phyloP scores from a whole-genome alignment of 2,797 vertebrate genomes.

The Corythornis leucogaster region DNA sequence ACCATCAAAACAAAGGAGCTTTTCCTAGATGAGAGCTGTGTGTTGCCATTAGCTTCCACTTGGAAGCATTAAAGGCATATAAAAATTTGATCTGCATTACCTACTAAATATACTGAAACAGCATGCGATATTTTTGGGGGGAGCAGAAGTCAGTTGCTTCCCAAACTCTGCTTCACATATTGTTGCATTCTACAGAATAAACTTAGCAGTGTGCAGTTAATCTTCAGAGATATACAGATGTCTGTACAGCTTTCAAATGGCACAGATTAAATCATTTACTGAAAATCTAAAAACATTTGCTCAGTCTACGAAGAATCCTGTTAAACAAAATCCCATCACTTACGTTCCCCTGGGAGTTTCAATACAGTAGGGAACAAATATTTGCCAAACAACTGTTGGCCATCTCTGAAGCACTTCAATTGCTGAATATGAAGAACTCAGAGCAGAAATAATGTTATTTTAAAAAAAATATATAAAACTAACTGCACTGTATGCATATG shows the following conservation, averaged over 20 bases:
- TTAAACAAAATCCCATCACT: background rate
- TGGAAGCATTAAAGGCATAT: background rate
- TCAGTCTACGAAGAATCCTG: background rate
- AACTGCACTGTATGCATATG: too few species aligned
- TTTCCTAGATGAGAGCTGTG: background rate
- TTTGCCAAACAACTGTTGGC: background rate
- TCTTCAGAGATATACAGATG: background rate
- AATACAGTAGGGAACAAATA: background rate
- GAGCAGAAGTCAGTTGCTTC: background rate
- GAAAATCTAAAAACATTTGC: background rate
- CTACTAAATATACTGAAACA: background rate
- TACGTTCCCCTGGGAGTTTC: background rate
- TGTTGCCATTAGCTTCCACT: background rate
- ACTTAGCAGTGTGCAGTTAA: background rate
- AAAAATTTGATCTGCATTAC: accelerated
- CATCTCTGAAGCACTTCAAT: background rate
- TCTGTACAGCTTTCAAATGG: background rate
- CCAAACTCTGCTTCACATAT: background rate
- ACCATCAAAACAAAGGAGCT: background rate
- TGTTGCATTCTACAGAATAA: background rate
- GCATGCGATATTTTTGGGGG: background rate
- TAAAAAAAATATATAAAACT: too few species aligned
- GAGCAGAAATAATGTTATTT: too few species aligned
- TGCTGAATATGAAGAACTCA: background rate
- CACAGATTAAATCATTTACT: background rate